Conservation (phyloP, 2,797 vertebrate genomes). For the Rhinoraja longicauda region DNA sequence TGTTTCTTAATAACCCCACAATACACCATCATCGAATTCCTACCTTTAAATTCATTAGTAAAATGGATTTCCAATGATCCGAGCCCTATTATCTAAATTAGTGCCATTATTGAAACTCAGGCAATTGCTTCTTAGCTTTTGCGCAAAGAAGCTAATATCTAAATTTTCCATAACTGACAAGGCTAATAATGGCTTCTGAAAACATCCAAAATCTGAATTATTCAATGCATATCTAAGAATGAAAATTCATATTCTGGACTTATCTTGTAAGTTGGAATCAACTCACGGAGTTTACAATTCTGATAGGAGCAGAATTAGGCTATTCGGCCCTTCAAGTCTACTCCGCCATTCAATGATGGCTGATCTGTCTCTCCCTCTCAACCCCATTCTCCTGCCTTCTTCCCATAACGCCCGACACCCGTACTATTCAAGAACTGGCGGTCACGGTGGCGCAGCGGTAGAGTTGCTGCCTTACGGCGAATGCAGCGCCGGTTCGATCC, state of each 20-base stretch:
- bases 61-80: slow-evolving; percentile 4
- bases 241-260: neutral
- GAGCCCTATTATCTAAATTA: slow-evolving; percentile 5
- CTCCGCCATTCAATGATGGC: no score
- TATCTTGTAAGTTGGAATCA: neutral
- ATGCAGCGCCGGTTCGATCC: no score
- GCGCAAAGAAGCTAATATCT: neutral
- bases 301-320: no score
- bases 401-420: no score
- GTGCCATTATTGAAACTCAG: neutral
- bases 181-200: neutral
- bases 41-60: slow-evolving; percentile 17
- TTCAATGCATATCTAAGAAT: neutral
- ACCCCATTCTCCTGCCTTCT: no score
- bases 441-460: no score
- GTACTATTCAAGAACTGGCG: no score
- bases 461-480: no score
- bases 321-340: no score
- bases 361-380: no score
- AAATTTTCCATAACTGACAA: neutral
- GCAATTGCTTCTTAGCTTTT: neutral
- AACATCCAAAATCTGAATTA: neutral
- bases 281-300: neutral
- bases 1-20: neutral
- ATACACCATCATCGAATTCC: neutral